phyloP scores from a whole-genome alignment of 2,797 vertebrate genomes.

The Anableps anableps region DNA sequence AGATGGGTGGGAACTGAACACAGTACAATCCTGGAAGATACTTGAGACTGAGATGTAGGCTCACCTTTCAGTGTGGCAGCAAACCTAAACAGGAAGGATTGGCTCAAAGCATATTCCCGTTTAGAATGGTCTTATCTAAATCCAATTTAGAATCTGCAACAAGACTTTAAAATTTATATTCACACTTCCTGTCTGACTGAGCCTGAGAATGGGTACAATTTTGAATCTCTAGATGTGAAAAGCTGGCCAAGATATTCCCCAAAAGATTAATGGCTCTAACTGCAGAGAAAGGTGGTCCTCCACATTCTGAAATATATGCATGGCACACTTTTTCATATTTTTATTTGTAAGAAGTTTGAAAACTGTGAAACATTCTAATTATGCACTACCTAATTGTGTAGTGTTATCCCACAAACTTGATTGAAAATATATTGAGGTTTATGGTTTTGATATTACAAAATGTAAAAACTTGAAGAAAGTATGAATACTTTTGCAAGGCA shows the following conservation, averaged over 20 bases:
- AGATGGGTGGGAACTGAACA: too few species aligned
- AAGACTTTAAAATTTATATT: too few species aligned
- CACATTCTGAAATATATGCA: background rate
- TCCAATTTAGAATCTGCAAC: too few species aligned
- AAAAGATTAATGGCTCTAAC: background rate
- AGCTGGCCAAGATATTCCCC: background rate
- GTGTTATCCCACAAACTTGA: background rate
- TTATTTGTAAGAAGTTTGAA: background rate
- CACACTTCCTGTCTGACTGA: too few species aligned
- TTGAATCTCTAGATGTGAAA: too few species aligned
- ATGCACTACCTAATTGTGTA: background rate
- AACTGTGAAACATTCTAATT: background rate
- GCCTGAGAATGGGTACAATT: too few species aligned
- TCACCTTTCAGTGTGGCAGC: too few species aligned
- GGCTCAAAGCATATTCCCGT: too few species aligned
- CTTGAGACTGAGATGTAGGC: too few species aligned
- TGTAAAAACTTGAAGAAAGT: background rate
- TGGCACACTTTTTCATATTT: background rate
- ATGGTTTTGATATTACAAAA: background rate
- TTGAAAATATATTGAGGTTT: background rate
- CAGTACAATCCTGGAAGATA: too few species aligned
- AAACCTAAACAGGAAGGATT: too few species aligned
- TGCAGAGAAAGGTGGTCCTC: background rate
- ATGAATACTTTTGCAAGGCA: background rate
- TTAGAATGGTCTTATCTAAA: too few species aligned